A percentile compares a stretch with the other conserved stretches of the same genome.
phyloP scores from a whole-genome alignment of 2,113 vertebrate species.

The Nannobrachium achirus region DNA sequence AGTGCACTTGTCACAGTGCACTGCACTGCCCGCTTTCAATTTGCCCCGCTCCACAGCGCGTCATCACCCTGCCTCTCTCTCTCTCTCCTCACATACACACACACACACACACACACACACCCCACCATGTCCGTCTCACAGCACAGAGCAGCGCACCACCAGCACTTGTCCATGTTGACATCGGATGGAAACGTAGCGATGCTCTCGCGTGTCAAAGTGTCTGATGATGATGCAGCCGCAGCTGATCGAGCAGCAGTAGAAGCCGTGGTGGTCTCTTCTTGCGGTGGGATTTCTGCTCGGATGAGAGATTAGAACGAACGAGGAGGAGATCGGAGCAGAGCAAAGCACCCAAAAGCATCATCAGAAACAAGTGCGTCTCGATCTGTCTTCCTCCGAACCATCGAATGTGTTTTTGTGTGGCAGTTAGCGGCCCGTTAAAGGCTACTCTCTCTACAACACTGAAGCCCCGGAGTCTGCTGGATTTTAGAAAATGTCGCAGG shows the following conservation, averaged over 20 bases:
- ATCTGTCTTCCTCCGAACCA: conserved; percentile 26
- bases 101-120: neutral
- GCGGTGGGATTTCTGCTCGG: conserved; percentile 37
- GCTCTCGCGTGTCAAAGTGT: conserved; percentile 39
- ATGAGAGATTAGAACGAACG: conserved; percentile 39
- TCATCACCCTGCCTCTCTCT: conserved; percentile 55
- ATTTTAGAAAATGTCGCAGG: conserved; percentile 63
- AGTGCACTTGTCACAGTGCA: too few species aligned
- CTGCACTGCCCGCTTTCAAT: neutral
- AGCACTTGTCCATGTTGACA: conserved; percentile 55
- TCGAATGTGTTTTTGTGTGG: conserved; percentile 28
- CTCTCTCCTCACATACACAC: conserved; percentile 8
- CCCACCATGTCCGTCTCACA: too few species aligned
- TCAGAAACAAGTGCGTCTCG: neutral
- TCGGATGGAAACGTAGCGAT: conserved; percentile 42
- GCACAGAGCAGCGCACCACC: conserved; percentile 20
- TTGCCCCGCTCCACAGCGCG: conserved; percentile 44
- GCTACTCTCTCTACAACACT: neutral
- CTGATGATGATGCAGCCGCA: conserved; percentile 33
- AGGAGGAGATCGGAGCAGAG: conserved; percentile 13
- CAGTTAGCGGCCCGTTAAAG: conserved; percentile 49
- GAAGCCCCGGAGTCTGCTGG: conserved; percentile 75
- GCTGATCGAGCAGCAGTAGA: too few species aligned
- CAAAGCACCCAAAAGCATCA: conserved; percentile 6
- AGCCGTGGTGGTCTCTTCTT: conserved; percentile 10